A percentile compares a stretch with the other conserved stretches of the same genome.
These are phyloP conservation scores for Synanthedon vespiformis DNA, from an alignment of 2,888 invertebrate species.

Conservation along the genomic window DNA sequence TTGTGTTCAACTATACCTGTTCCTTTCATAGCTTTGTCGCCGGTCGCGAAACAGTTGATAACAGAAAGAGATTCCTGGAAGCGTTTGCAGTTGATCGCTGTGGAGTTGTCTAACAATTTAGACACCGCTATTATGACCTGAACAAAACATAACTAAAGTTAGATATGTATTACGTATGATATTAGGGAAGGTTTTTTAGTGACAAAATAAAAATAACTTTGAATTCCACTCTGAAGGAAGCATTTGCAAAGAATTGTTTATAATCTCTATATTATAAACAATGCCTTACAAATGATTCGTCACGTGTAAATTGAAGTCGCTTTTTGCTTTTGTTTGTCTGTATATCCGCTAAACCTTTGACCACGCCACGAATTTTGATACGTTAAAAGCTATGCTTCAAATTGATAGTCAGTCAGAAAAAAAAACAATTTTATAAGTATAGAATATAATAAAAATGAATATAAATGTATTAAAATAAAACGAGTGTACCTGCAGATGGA, in stretches of 20 bases:
- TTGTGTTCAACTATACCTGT: conserved; percentile 67
- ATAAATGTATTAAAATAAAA: too few species aligned
- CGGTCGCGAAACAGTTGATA: conserved; percentile 92
- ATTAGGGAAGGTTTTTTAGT: background rate
- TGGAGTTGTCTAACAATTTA: conserved; percentile 89
- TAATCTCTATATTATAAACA: background rate
- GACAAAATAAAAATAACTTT: background rate
- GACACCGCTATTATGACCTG: conserved; percentile 96
- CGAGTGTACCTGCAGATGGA: conserved; percentile 81
- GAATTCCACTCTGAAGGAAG: background rate
- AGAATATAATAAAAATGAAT: too few species aligned
- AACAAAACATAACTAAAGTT: conserved; percentile 7
- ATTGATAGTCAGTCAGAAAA: too few species aligned
- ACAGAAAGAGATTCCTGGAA: conserved; percentile 94
- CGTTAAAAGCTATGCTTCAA: too few species aligned
- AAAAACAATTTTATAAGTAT: too few species aligned
- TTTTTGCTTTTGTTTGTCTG: too few species aligned
- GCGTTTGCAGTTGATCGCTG: conserved; percentile 91
- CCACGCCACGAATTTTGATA: too few species aligned
- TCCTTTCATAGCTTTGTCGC: conserved; percentile 95
- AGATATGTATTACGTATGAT: background rate
- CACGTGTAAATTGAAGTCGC: too few species aligned
- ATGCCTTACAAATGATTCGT: too few species aligned
- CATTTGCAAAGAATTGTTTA: too few species aligned
- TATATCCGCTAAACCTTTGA: too few species aligned